Conservation (phyloP, 1,140 invertebrate genomes). For the Heliconius hermathena region DNA sequence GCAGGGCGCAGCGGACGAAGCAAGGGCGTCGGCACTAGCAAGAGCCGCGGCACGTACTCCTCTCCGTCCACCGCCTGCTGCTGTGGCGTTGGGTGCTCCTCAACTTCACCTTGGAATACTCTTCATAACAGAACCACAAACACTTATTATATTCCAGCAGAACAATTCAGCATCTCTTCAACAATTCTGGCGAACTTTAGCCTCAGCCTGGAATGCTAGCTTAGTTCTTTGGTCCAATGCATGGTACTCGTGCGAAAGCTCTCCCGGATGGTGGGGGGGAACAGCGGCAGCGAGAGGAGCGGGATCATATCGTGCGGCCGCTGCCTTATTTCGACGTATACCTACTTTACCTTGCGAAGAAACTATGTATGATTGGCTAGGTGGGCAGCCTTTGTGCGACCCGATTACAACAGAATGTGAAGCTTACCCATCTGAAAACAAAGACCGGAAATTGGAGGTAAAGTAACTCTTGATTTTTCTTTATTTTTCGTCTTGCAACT, state of each 20-base stretch:
- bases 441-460: slow-evolving; percentile 58
- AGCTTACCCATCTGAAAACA: slow-evolving; percentile 50
- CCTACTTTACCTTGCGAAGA: slow-evolving; percentile 64
- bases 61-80: slow-evolving; percentile 64
- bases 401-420: slow-evolving; percentile 61
- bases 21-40: slow-evolving; percentile 64
- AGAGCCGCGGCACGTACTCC: slow-evolving; percentile 64
- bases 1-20: slow-evolving; percentile 60
- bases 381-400: slow-evolving; percentile 63
- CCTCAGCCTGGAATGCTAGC: slow-evolving; percentile 72
- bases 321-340: slow-evolving; percentile 62
- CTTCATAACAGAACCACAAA: slow-evolving; percentile 62
- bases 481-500: neutral
- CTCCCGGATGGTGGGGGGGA: slow-evolving; percentile 67
- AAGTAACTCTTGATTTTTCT: slow-evolving; percentile 11
- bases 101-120: slow-evolving; percentile 75
- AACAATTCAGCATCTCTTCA: slow-evolving; percentile 68
- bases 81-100: slow-evolving; percentile 74
- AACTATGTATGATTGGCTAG: slow-evolving; percentile 65
- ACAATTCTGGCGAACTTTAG: slow-evolving; percentile 73
- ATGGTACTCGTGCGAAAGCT: slow-evolving; percentile 67
- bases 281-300: slow-evolving; percentile 63
- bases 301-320: slow-evolving; percentile 58
- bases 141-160: slow-evolving; percentile 71
- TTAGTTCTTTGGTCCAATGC: slow-evolving; percentile 70